phyloP scores from a whole-genome alignment of 1,140 invertebrate genomes.

The Andrena cerasifolii region DNA sequence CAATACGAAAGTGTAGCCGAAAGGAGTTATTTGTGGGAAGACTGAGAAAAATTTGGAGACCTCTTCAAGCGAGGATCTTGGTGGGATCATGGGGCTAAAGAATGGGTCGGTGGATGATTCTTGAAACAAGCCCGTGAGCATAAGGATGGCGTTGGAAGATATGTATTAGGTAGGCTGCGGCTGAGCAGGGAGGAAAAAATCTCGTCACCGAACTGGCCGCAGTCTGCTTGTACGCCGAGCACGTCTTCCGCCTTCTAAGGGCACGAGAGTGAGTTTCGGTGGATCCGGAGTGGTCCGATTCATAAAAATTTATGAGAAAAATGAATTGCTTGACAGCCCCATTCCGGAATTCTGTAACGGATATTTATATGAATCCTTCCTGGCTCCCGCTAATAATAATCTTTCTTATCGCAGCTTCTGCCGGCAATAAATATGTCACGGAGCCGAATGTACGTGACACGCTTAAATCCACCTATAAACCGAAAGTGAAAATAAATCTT shows the following conservation, averaged over 20 bases:
- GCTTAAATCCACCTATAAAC: neutral
- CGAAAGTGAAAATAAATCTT: conserved; percentile 38
- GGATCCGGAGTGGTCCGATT: conserved; percentile 25
- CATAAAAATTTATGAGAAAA: conserved; percentile 44
- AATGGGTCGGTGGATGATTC: neutral
- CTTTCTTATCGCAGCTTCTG: neutral
- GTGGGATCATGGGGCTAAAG: neutral
- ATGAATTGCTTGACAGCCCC: conserved; percentile 32
- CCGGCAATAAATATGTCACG: conserved; percentile 3
- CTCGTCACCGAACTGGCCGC: neutral
- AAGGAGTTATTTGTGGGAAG: no score
- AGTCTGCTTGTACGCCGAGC: conserved; percentile 20
- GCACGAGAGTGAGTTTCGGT: conserved; percentile 9
- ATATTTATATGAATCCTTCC: conserved; percentile 18
- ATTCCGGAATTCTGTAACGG: conserved; percentile 26
- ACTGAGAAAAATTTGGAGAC: no score
- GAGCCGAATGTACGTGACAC: neutral
- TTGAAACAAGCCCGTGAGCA: neutral
- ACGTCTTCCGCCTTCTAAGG: conserved; percentile 15
- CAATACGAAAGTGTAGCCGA: no score
- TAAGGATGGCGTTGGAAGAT: neutral
- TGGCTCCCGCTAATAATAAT: neutral
- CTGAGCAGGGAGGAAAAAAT: neutral
- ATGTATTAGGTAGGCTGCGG: neutral
- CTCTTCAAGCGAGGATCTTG: no score